Conservation (phyloP, 1,140 invertebrate genomes). For the Lucilia cuprina region DNA sequence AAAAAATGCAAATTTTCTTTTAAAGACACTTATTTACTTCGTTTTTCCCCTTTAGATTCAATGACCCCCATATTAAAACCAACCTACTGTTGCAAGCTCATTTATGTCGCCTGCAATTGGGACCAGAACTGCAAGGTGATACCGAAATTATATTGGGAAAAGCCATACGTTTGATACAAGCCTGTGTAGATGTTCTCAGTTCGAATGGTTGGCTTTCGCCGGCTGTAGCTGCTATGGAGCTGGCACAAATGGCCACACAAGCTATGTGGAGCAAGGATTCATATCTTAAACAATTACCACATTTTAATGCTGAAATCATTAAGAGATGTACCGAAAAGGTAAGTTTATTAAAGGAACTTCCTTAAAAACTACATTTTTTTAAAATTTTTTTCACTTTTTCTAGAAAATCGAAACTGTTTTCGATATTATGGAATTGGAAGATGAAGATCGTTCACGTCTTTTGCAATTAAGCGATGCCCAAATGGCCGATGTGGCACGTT, state of each 20-base stretch:
- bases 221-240: constrained; percentile 98
- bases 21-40: neutral
- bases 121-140: constrained; percentile 96
- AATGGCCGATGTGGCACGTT: constrained; percentile 96
- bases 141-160: constrained; percentile 91
- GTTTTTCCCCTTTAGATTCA: constrained; percentile 71
- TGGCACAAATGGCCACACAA: constrained; percentile 99
- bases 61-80: constrained; percentile 97
- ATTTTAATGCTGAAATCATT: constrained; percentile 90
- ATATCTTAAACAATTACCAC: constrained; percentile 95
- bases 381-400: too few species aligned
- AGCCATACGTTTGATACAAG: constrained; percentile 91
- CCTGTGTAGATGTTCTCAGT: constrained; percentile 97
- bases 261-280: constrained; percentile 99
- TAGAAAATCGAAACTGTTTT: constrained; percentile 94
- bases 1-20: neutral
- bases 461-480: constrained; percentile 84
- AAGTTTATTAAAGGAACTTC: too few species aligned
- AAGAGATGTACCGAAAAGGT: constrained; percentile 87
- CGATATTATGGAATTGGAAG: constrained; percentile 98
- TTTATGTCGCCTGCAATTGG: constrained; percentile 90
- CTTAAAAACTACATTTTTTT: too few species aligned
- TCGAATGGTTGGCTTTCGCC: constrained; percentile 98
- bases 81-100: constrained; percentile 96
- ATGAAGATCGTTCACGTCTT: constrained; percentile 87